Evolutionary conservation across 2,113 vertebrate species (phyloP).

Genomic region (Tychaedon coryphoeus): DNA sequence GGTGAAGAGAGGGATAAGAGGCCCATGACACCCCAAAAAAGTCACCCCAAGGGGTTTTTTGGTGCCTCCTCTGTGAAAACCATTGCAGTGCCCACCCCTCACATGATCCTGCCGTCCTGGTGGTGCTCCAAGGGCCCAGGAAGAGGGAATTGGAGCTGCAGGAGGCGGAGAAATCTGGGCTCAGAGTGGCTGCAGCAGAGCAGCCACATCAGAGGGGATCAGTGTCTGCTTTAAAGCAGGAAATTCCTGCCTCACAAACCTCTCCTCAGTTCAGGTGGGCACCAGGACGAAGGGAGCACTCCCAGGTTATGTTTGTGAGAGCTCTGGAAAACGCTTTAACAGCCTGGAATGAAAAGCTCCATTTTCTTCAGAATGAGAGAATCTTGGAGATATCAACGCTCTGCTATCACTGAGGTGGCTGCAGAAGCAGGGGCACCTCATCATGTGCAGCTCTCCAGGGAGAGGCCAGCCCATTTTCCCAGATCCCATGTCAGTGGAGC

Average conservation of each 20-base stretch:
- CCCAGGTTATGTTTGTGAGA: neutral
- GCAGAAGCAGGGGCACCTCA: constrained; percentile 44
- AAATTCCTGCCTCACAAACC: neutral
- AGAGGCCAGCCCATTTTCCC: neutral
- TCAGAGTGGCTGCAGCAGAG: neutral
- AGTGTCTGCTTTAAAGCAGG: neutral
- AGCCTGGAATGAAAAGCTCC: neutral
- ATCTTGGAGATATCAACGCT: neutral
- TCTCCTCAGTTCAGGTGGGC: neutral
- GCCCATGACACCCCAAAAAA: neutral
- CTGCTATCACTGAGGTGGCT: neutral
- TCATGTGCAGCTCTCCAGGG: neutral
- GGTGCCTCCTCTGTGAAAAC: neutral
- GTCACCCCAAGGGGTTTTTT: neutral
- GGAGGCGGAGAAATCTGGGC: neutral
- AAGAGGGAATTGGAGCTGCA: neutral
- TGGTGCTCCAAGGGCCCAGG: neutral
- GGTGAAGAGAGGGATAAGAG: neutral
- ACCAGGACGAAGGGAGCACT: neutral
- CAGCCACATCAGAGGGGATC: neutral
- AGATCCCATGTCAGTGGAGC: neutral
- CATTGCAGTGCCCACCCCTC: neutral
- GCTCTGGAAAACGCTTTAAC: neutral
- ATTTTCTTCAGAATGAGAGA: neutral
- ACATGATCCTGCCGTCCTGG: rapidly evolving